Percentiles rank a stretch among this genome's conserved stretches.
Evolutionary conservation across 2,797 vertebrate genomes (phyloP).

Genomic region (Xenentodon cancila): DNA sequence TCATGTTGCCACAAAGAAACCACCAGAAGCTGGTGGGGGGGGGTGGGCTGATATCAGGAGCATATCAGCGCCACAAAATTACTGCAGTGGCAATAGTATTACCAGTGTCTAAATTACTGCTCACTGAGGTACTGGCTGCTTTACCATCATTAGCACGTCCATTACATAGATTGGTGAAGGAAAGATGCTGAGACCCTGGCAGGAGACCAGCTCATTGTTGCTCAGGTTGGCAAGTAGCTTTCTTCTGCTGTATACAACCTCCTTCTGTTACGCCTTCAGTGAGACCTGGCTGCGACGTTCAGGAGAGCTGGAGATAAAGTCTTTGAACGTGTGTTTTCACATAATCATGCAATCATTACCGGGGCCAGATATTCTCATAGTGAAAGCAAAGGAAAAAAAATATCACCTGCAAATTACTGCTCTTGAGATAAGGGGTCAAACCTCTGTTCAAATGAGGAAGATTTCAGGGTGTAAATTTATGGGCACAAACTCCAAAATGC

Average conservation of each 20-base stretch:
- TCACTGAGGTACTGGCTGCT: constrained; percentile 62
- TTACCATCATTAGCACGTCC: constrained; percentile 69
- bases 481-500: constrained; percentile 1
- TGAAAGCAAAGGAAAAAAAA: background rate
- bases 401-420: constrained; percentile 1
- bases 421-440: constrained; percentile 2
- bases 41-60: constrained; percentile 53
- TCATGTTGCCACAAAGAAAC: constrained; percentile 49
- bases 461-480: constrained; percentile 16
- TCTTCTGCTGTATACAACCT: constrained; percentile 23
- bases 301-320: constrained; percentile 43
- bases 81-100: constrained; percentile 44
- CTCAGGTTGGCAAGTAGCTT: constrained; percentile 56
- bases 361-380: constrained; percentile 15
- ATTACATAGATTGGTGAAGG: constrained; percentile 73
- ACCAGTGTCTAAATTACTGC: constrained; percentile 60
- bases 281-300: constrained; percentile 38
- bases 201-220: constrained; percentile 62
- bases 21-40: constrained; percentile 29
- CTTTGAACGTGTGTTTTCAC: constrained; percentile 21
- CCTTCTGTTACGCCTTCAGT: constrained; percentile 26
- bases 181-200: constrained; percentile 63
- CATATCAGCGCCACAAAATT: constrained; percentile 42
- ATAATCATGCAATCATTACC: constrained; percentile 13
- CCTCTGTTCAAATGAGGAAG: constrained; percentile 1